Conservation (phyloP, 2,113 vertebrate genomes). For the Zosterops hypoxanthus region DNA sequence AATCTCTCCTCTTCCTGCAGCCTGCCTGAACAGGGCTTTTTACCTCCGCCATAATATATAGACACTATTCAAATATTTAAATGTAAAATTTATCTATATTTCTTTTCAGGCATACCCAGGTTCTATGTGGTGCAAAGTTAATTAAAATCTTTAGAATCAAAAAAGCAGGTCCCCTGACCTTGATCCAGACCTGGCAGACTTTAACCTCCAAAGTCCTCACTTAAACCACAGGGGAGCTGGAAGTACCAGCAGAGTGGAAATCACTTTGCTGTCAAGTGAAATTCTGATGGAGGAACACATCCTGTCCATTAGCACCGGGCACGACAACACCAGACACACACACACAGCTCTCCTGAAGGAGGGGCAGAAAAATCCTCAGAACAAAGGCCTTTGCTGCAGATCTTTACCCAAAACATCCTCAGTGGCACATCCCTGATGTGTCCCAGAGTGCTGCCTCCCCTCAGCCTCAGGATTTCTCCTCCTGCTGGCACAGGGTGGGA, state of each 20-base stretch:
- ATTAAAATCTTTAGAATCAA: constrained; percentile 69
- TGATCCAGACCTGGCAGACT: not conserved
- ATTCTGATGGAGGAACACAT: not conserved
- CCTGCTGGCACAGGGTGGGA: not conserved
- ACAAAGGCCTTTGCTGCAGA: not conserved
- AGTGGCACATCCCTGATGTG: too few relatives aligned
- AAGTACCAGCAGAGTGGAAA: not conserved
- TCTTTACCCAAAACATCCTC: not conserved
- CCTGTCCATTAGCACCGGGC: not conserved
- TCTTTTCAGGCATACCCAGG: constrained; percentile 37
- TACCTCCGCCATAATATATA: not conserved
- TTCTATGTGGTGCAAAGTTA: constrained; percentile 42
- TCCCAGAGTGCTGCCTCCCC: not conserved
- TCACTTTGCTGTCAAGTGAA: not conserved
- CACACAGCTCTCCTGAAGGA: not conserved
- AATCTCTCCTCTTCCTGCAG: constrained; percentile 57
- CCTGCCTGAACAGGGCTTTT: constrained; percentile 4
- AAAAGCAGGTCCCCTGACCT: constrained; percentile 59
- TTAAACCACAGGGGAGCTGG: not conserved
- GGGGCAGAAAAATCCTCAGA: not conserved
- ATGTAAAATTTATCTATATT: constrained; percentile 70
- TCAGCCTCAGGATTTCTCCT: not conserved
- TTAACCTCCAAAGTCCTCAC: constrained; percentile 35
- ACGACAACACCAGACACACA: not conserved
- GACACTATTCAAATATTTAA: constrained; percentile 63